phyloP scores from a whole-genome alignment of 2,888 invertebrate species.

The Chymomyza caudatula region DNA sequence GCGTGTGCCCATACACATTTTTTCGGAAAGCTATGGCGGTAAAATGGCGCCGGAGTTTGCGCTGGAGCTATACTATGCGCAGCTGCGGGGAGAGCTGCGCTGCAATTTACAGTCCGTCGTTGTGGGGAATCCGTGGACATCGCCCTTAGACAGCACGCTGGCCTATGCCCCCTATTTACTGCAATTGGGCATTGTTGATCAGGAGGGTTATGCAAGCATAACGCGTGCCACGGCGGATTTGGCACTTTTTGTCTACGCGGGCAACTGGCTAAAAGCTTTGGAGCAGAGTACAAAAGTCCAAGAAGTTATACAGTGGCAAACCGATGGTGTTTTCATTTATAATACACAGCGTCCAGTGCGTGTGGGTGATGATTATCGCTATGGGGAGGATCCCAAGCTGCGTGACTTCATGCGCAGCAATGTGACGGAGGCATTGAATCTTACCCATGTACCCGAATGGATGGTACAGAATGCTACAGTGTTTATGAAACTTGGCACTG shows the following conservation, averaged over 20 bases:
- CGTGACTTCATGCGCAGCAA: conserved; percentile 84
- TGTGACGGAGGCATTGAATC: conserved; percentile 82
- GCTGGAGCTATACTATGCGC: conserved; percentile 80
- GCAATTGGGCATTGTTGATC: conserved; percentile 85
- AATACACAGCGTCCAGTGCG: conserved; percentile 82
- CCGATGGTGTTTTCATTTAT: conserved; percentile 78
- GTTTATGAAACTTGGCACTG: conserved; percentile 81
- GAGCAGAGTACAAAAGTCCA: conserved; percentile 60
- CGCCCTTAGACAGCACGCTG: conserved; percentile 89
- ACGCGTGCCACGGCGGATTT: conserved; percentile 79
- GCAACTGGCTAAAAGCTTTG: conserved; percentile 82
- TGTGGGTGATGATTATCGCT: conserved; percentile 78
- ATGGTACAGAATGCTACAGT: conserved; percentile 82
- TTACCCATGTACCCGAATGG: conserved; percentile 84
- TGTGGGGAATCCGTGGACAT: conserved; percentile 94
- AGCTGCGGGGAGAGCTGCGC: conserved; percentile 80
- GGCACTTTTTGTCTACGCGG: conserved; percentile 79
- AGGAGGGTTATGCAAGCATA: conserved; percentile 82
- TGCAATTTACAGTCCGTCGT: conserved; percentile 88
- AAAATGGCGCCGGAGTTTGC: conserved; percentile 94
- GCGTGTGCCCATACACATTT: conserved; percentile 87
- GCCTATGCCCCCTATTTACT: conserved; percentile 90
- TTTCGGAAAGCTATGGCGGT: conserved; percentile 93
- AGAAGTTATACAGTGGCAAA: conserved; percentile 34
- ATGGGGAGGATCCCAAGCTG: conserved; percentile 72